Evolutionary conservation across 2,113 vertebrate genomes (phyloP).

Genomic region (Mastomys natalensis): DNA sequence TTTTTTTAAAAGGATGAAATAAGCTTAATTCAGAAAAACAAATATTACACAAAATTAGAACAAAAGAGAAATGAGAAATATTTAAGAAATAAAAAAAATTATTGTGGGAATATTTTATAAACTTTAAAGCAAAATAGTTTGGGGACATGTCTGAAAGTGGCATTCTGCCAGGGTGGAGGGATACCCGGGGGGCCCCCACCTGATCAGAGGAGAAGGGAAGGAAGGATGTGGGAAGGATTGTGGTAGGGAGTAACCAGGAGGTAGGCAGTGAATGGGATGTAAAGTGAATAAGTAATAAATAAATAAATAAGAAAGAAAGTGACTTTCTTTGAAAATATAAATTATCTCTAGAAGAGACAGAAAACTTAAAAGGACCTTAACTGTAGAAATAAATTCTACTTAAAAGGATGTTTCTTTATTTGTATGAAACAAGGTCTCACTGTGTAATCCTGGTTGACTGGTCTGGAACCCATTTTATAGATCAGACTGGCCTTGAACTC

Average conservation of each 20-base stretch:
- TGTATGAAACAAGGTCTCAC: not conserved
- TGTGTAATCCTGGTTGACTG: not conserved
- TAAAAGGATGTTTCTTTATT: not conserved
- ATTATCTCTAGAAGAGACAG: not conserved
- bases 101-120: not conserved
- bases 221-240: too few species aligned
- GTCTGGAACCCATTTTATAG: not conserved
- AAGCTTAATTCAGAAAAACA: not conserved
- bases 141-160: not conserved
- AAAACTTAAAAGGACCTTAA: not conserved
- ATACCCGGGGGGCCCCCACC: too few species aligned
- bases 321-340: not conserved
- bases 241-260: too few species aligned
- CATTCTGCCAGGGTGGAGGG: too few species aligned
- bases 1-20: not conserved
- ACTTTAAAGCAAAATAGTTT: not conserved
- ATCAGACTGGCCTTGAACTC: not conserved
- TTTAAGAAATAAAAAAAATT: not conserved
- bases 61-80: not conserved
- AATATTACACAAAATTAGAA: not conserved
- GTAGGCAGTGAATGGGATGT: too few species aligned
- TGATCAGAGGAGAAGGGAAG: too few species aligned
- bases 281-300: too few species aligned
- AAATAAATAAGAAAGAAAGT: too few species aligned
- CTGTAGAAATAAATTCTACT: not conserved